These are phyloP conservation scores for Psilanteris sp. DNA, from an alignment of 1,140 invertebrate species.

Conservation along the genomic window DNA sequence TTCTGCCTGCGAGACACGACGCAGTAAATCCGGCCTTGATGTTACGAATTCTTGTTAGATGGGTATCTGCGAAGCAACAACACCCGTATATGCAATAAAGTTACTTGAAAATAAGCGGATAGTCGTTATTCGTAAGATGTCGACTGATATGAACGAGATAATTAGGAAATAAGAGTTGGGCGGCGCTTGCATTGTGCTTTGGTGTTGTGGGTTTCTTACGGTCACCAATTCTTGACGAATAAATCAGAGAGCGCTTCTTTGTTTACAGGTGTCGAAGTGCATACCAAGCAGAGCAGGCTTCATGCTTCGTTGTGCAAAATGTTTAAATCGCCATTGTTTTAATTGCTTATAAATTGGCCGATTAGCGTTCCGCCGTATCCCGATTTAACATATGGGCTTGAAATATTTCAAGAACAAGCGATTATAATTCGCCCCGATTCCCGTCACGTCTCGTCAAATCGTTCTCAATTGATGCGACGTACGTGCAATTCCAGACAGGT, in stretches of 20 bases:
- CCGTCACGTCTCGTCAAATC: too few relatives aligned
- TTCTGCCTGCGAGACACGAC: neutral
- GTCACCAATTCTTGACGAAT: conserved; percentile 34
- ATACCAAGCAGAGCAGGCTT: conserved; percentile 45
- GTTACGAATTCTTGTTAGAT: conserved; percentile 35
- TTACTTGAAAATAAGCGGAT: conserved; percentile 46
- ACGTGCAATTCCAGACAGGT: too few relatives aligned
- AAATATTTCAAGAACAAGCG: too few relatives aligned
- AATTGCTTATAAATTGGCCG: conserved; percentile 44
- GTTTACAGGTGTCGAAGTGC: conserved; percentile 61
- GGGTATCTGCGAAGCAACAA: conserved; percentile 36
- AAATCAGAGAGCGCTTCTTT: conserved; percentile 54
- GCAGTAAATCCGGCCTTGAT: conserved; percentile 13
- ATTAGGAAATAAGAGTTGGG: conserved; percentile 41
- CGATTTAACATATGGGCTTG: neutral
- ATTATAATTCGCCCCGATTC: too few relatives aligned
- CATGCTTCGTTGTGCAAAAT: conserved; percentile 44
- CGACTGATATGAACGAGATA: conserved; percentile 47
- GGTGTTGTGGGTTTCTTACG: conserved; percentile 16
- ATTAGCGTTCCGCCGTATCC: conserved; percentile 12
- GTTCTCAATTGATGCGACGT: too few relatives aligned
- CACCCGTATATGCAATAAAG: conserved; percentile 51
- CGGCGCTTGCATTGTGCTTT: conserved; percentile 25
- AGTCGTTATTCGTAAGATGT: conserved; percentile 43
- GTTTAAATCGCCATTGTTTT: conserved; percentile 42